A percentile compares a stretch with the other conserved stretches of the same genome.
Conservation (phyloP, 2,113 vertebrate genomes). For the Paramormyrops kingsleyae region DNA sequence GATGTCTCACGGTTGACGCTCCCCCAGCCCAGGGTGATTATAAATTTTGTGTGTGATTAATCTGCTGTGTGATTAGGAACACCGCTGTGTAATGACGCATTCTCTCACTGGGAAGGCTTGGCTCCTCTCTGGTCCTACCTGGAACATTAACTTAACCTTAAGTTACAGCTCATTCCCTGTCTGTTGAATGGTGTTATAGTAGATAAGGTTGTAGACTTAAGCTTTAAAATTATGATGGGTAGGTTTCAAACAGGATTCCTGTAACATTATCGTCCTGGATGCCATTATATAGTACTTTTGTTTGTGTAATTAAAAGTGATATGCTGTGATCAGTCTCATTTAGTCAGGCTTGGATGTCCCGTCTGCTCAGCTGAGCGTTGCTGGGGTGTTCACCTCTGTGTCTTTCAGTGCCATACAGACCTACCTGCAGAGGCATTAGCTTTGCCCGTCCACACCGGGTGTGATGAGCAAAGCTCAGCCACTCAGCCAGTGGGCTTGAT, state of each 20-base stretch:
- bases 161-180: neutral
- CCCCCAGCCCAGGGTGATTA: neutral
- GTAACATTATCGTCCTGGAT: neutral
- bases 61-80: neutral
- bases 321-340: neutral
- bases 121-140: neutral
- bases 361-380: neutral
- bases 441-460: neutral
- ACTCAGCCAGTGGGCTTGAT: neutral
- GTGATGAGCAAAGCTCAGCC: neutral
- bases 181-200: neutral
- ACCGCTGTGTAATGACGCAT: conserved; percentile 4
- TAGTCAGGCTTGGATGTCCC: neutral
- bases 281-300: neutral
- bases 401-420: neutral
- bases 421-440: neutral
- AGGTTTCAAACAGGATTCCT: neutral
- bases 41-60: neutral
- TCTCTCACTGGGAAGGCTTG: neutral
- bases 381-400: neutral
- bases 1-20: neutral
- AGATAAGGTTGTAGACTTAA: neutral
- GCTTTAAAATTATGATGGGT: neutral
- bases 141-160: neutral
- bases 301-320: neutral